Conservation (phyloP, 2,113 vertebrate species). For the Todiramphus saurophagus region DNA sequence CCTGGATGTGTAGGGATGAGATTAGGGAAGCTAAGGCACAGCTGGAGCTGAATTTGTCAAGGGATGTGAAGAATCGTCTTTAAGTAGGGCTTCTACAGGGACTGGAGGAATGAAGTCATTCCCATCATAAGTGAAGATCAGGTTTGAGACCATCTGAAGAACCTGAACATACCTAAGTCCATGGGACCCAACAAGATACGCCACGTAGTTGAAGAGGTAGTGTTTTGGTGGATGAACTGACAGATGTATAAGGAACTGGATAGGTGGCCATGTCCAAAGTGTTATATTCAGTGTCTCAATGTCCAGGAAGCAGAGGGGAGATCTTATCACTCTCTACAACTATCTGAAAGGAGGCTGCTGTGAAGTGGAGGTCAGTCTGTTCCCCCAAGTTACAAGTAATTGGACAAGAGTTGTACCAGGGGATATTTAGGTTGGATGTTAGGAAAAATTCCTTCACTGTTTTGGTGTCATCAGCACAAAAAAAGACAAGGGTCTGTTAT, state of each 20-base stretch:
- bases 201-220: too few species aligned
- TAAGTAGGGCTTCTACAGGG: background rate
- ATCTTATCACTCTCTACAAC: too few species aligned
- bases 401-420: too few species aligned
- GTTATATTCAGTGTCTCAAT: background rate
- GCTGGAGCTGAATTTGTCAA: background rate
- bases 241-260: background rate
- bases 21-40: background rate
- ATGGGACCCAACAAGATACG: accelerated
- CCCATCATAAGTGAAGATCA: background rate
- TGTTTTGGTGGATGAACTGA: background rate
- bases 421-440: too few species aligned
- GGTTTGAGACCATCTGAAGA: accelerated
- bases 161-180: background rate
- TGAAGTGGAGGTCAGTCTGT: too few species aligned
- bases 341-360: too few species aligned
- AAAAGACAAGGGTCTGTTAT: too few species aligned
- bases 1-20: background rate
- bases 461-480: background rate
- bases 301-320: background rate
- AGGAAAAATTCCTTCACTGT: too few species aligned
- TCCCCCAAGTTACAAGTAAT: too few species aligned
- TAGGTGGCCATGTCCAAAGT: background rate
- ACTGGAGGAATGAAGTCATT: background rate
- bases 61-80: background rate